phyloP scores from a whole-genome alignment of 92 coral and sea anemone genomes.

The Anthopleura xanthogrammica region DNA sequence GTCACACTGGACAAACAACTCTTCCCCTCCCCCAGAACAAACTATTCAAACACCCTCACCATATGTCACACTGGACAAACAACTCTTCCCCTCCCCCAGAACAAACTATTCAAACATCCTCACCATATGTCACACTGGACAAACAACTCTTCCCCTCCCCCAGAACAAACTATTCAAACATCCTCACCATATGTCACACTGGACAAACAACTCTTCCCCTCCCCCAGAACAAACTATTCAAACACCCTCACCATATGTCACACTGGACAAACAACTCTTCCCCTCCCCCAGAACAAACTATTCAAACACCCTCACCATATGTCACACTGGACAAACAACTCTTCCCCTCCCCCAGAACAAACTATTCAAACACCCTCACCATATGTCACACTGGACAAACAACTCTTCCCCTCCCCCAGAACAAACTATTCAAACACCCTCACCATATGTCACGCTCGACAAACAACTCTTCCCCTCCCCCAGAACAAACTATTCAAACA shows the following conservation, averaged over 20 bases:
- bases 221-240: background rate
- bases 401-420: background rate
- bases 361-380: constrained; percentile 30
- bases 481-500: background rate
- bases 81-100: background rate
- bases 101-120: background rate
- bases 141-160: background rate
- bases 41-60: constrained; percentile 30
- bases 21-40: background rate
- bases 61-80: background rate
- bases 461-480: background rate
- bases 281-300: background rate
- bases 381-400: background rate
- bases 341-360: background rate
- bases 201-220: background rate
- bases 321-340: no score
- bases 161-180: background rate
- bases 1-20: no score
- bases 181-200: constrained; percentile 40
- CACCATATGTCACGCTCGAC: background rate
- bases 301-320: constrained; percentile 43
- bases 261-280: no score
- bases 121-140: constrained; percentile 38
- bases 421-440: background rate
- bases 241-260: constrained; percentile 43